phyloP scores from a whole-genome alignment of 2,113 vertebrate genomes.

The Gobio gobio region DNA sequence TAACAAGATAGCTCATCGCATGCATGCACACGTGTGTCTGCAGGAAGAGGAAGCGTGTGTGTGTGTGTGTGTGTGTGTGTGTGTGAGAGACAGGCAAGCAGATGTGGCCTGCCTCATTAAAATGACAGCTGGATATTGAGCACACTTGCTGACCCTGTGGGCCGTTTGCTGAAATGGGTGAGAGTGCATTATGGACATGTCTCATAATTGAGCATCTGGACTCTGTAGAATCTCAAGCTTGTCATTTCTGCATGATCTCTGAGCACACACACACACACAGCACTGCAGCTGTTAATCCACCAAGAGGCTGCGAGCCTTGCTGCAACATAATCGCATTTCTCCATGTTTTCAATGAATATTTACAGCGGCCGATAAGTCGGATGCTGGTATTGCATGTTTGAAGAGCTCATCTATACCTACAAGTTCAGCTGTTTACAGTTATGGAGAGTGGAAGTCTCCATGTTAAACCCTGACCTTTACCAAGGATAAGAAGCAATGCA shows the following conservation, averaged over 20 bases:
- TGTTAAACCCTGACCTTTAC: conserved; percentile 16
- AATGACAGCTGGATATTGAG: conserved; percentile 54
- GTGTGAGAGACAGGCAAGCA: conserved; percentile 36
- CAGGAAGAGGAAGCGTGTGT: conserved; percentile 10
- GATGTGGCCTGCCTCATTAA: conserved; percentile 58
- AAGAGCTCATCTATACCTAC: conserved; percentile 1
- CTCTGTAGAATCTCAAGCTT: conserved; percentile 48
- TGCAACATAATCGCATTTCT: conserved; percentile 45
- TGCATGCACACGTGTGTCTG: conserved; percentile 23
- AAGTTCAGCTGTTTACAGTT: conserved; percentile 13
- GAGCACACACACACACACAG: conserved; percentile 16
- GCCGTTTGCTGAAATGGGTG: conserved; percentile 48
- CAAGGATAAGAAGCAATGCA: neutral
- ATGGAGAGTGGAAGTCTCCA: neutral
- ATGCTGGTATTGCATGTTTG: conserved; percentile 20
- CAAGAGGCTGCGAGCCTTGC: conserved; percentile 22
- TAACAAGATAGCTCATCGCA: neutral
- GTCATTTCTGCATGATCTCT: conserved; percentile 45
- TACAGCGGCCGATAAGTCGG: conserved; percentile 9
- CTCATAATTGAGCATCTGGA: conserved; percentile 58
- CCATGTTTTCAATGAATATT: conserved; percentile 19
- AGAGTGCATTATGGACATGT: conserved; percentile 43
- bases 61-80: conserved; percentile 28
- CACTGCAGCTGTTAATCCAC: conserved; percentile 42
- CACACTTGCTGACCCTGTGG: conserved; percentile 47